These are phyloP conservation scores for Psophia crepitans DNA, from an alignment of 2,113 vertebrate species.

Conservation along the genomic window DNA sequence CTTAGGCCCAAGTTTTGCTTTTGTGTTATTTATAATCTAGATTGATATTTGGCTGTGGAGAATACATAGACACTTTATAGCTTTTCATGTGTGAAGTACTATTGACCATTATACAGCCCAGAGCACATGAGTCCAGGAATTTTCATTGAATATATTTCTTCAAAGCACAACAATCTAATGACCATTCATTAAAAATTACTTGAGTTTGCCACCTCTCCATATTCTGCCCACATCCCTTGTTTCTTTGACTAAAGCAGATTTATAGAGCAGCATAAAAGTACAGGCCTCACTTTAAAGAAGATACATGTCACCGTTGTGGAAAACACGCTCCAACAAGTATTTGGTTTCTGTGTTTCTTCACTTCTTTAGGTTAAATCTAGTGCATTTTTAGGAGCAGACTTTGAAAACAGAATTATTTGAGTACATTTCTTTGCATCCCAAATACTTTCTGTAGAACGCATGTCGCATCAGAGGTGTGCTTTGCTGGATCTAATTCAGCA, in stretches of 20 bases:
- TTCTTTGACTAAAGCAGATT: background rate
- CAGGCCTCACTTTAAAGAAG: background rate
- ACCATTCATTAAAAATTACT: background rate
- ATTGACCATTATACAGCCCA: background rate
- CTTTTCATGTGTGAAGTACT: background rate
- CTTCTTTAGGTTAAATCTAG: background rate
- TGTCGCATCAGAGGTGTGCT: background rate
- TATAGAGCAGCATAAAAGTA: background rate
- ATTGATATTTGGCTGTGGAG: background rate
- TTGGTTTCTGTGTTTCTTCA: background rate
- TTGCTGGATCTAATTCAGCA: background rate
- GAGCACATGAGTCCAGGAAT: background rate
- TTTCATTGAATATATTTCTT: background rate
- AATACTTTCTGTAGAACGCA: background rate
- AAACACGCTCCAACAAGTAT: background rate
- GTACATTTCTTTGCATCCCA: background rate
- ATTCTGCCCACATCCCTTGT: background rate
- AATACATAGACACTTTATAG: background rate
- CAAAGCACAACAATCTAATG: background rate
- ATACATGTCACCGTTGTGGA: background rate
- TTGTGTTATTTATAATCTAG: background rate
- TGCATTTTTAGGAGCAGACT: background rate
- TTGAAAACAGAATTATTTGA: background rate
- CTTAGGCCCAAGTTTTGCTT: background rate
- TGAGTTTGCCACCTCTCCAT: background rate